phyloP scores from a whole-genome alignment of 2,113 vertebrate genomes.

The Scatophagus argus region DNA sequence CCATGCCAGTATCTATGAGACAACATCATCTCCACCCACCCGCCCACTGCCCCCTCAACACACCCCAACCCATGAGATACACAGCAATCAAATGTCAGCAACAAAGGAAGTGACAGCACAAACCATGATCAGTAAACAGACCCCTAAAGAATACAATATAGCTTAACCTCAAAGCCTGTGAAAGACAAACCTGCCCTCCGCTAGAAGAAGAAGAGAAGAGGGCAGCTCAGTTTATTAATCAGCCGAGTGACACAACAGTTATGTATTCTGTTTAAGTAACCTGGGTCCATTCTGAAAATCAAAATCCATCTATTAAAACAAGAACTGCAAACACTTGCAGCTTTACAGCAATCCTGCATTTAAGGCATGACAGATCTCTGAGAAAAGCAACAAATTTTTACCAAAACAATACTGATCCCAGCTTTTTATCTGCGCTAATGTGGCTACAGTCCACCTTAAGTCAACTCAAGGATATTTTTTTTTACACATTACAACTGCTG shows the following conservation, averaged over 20 bases:
- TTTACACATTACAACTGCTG: constrained; percentile 32
- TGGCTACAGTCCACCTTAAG: not conserved
- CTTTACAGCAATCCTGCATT: not conserved
- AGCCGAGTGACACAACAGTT: not conserved
- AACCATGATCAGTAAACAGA: not conserved
- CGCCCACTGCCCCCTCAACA: not conserved
- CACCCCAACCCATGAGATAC: not conserved
- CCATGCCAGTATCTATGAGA: too few relatives aligned
- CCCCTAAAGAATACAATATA: not conserved
- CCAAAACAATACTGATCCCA: not conserved
- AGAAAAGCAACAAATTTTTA: not conserved
- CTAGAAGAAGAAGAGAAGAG: not conserved
- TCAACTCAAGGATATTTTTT: not conserved
- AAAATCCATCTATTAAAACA: not conserved
- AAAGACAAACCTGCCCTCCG: not conserved
- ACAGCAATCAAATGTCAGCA: not conserved
- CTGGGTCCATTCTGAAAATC: not conserved
- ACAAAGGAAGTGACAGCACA: not conserved
- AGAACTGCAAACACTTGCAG: not conserved
- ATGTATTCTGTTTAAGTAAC: not conserved
- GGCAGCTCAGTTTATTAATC: not conserved
- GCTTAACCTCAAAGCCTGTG: not conserved
- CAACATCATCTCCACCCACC: not conserved
- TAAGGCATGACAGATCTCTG: not conserved
- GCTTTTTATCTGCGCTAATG: constrained; percentile 12